Evolutionary conservation across 2,797 vertebrate genomes (phyloP).

Genomic region (Zalophus californianus): DNA sequence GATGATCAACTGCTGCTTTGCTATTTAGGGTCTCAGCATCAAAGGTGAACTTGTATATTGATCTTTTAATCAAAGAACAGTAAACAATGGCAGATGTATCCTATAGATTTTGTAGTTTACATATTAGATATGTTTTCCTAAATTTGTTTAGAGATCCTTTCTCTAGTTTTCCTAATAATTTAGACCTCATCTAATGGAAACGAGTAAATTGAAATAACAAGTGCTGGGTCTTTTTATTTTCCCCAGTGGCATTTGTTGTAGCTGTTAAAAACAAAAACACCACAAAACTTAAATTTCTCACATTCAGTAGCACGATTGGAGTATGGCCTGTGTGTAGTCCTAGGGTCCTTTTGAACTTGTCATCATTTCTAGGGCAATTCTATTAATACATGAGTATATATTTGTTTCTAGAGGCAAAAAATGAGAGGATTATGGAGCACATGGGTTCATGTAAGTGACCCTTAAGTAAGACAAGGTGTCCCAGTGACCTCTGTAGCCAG

Average conservation of each 20-base stretch:
- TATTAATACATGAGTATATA: background rate
- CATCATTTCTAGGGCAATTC: background rate
- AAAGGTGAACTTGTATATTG: constrained; percentile 44
- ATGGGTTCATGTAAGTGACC: background rate
- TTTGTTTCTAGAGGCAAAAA: constrained; percentile 46
- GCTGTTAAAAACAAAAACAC: constrained; percentile 16
- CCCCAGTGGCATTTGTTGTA: background rate
- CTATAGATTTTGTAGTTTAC: background rate
- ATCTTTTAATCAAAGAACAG: constrained; percentile 54
- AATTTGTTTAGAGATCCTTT: constrained; percentile 10
- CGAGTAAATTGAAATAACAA: constrained; percentile 27
- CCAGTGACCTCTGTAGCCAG: constrained; percentile 43
- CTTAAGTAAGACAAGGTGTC: background rate
- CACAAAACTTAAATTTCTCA: background rate
- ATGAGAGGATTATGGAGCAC: background rate
- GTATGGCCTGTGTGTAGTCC: background rate
- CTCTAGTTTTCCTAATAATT: background rate
- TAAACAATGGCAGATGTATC: background rate
- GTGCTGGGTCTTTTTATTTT: background rate
- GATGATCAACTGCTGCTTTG: background rate
- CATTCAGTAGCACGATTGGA: background rate
- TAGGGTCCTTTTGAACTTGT: background rate
- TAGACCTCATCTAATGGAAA: background rate
- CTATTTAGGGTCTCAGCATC: background rate
- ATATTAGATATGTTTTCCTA: background rate